Conservation (phyloP, 2,888 invertebrate species). For the Colletes collaris region DNA sequence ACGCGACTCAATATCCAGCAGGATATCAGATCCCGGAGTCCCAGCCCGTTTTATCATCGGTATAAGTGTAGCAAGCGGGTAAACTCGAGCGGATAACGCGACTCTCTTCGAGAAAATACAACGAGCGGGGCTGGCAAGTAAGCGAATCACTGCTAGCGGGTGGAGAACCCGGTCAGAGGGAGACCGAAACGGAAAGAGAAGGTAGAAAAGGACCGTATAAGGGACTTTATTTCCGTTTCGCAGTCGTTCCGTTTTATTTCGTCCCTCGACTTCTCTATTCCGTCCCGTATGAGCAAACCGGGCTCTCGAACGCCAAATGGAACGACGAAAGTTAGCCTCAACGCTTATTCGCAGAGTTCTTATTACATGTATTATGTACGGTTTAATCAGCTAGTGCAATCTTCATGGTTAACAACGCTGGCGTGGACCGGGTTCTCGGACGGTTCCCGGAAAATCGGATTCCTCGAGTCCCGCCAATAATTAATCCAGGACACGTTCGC, state of each 20-base stretch:
- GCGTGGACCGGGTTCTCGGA: background rate
- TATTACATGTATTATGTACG: constrained; percentile 13
- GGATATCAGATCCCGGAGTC: constrained; percentile 63
- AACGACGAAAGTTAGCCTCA: constrained; percentile 71
- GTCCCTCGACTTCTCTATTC: constrained; percentile 19
- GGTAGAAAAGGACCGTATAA: constrained; percentile 27
- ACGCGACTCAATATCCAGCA: constrained; percentile 56
- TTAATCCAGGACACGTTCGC: constrained; percentile 48
- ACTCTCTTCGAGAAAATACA: constrained; percentile 64
- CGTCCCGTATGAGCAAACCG: constrained; percentile 4
- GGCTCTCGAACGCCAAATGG: constrained; percentile 14
- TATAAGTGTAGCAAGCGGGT: constrained; percentile 57
- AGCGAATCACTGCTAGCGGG: constrained; percentile 24
- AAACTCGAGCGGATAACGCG: constrained; percentile 65
- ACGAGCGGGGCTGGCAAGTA: constrained; percentile 30
- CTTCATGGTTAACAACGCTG: background rate
- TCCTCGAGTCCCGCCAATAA: constrained; percentile 40
- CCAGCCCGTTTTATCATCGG: constrained; percentile 64
- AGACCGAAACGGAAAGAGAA: background rate
- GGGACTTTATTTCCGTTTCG: constrained; percentile 57
- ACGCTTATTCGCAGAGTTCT: constrained; percentile 70
- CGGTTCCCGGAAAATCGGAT: constrained; percentile 25
- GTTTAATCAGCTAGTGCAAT: background rate
- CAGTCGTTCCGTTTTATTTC: constrained; percentile 62
- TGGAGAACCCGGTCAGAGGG: background rate